These are phyloP conservation scores for Euglossa dilemma DNA, from an alignment of 1,140 invertebrate species.

Conservation along the genomic window DNA sequence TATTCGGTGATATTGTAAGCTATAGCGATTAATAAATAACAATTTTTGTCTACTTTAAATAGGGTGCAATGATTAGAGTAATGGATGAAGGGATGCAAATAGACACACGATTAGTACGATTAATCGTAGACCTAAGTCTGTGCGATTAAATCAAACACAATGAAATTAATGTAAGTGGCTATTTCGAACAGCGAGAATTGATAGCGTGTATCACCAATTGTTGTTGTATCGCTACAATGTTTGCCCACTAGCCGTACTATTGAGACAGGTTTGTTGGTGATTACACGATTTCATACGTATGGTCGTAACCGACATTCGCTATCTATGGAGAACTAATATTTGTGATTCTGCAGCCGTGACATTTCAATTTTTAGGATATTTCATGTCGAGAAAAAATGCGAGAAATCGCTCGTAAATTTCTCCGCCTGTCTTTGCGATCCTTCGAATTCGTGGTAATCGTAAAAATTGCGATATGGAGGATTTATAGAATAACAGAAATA, in stretches of 20 bases:
- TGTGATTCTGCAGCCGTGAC: background rate
- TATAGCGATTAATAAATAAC: too few species aligned
- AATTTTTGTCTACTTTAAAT: background rate
- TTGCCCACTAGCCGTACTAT: background rate
- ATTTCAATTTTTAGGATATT: background rate
- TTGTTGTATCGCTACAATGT: background rate
- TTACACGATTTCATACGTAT: background rate
- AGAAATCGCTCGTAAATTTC: too few species aligned
- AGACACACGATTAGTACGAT: background rate
- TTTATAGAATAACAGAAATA: too few species aligned
- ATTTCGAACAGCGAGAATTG: background rate
- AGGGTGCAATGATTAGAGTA: background rate
- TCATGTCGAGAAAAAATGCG: background rate
- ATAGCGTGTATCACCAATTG: background rate
- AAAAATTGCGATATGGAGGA: too few species aligned
- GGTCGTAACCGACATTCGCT: background rate
- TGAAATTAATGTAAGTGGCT: conserved; percentile 5
- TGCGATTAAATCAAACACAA: conserved; percentile 3
- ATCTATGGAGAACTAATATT: background rate
- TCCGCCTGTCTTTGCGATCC: too few species aligned
- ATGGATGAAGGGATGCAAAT: background rate
- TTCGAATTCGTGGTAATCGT: too few species aligned
- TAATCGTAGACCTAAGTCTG: background rate
- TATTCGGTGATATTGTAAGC: too few species aligned
- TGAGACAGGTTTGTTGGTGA: background rate